These are phyloP conservation scores for Nineta flava DNA, from an alignment of 2,888 invertebrate species.

Conservation along the genomic window DNA sequence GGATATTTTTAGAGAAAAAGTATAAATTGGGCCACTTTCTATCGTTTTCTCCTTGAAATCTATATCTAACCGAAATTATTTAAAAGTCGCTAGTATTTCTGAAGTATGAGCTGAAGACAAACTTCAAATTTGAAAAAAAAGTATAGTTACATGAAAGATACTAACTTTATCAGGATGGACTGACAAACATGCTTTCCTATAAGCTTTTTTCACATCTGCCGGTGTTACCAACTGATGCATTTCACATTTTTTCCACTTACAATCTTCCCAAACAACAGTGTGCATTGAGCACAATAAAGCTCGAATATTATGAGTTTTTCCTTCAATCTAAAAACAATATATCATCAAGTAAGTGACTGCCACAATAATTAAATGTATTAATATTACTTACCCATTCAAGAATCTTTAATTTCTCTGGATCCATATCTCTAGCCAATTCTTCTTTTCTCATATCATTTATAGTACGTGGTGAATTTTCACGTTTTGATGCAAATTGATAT, in stretches of 20 bases:
- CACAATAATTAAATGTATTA: neutral
- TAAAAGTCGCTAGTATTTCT: too few relatives aligned
- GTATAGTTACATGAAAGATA: neutral
- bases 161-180: slow-evolving; percentile 97
- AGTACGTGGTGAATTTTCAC: slow-evolving; percentile 61
- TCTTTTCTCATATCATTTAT: slow-evolving; percentile 89
- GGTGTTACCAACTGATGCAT: slow-evolving; percentile 89
- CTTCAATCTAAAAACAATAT: slow-evolving; percentile 53
- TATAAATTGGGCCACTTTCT: too few relatives aligned
- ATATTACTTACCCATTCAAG: slow-evolving; percentile 53
- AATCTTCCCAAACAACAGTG: slow-evolving; percentile 83
- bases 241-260: slow-evolving; percentile 82
- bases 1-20: too few relatives aligned
- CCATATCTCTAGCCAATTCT: slow-evolving; percentile 72
- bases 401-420: slow-evolving; percentile 76
- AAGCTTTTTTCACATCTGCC: slow-evolving; percentile 89
- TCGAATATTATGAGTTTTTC: slow-evolving; percentile 91
- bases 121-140: neutral
- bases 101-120: too few relatives aligned
- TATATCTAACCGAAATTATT: too few relatives aligned
- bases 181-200: slow-evolving; percentile 87
- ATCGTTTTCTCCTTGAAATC: too few relatives aligned
- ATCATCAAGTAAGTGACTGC: neutral
- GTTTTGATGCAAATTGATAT: slow-evolving; percentile 62
- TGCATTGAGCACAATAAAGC: slow-evolving; percentile 90